phyloP scores from a whole-genome alignment of 2,888 invertebrate genomes.

The Idaea straminata region DNA sequence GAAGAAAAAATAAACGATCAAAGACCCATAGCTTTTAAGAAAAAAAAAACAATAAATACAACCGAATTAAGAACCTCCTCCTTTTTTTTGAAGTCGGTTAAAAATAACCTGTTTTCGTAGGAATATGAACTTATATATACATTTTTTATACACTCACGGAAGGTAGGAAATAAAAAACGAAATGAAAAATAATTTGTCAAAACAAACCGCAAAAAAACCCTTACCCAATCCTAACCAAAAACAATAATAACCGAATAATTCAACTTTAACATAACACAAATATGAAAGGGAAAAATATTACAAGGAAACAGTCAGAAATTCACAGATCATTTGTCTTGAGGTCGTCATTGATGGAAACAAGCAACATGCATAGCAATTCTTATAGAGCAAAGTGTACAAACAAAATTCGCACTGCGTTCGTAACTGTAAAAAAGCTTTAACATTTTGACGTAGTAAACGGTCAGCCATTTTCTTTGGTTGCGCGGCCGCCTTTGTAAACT shows the following conservation, averaged over 20 bases:
- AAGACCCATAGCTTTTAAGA: too few species aligned
- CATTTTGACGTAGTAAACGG: too few species aligned
- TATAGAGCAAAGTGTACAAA: neutral
- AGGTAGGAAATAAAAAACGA: neutral
- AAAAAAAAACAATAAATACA: too few species aligned
- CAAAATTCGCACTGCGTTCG: too few species aligned
- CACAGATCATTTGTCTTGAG: constrained; percentile 45
- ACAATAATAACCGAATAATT: constrained; percentile 23
- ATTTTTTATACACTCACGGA: neutral
- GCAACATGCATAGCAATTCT: neutral
- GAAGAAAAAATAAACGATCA: too few species aligned
- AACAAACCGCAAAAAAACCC: neutral
- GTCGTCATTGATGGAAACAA: constrained; percentile 39
- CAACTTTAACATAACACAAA: constrained; percentile 23
- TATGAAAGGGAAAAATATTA: constrained; percentile 19
- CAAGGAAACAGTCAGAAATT: constrained; percentile 30
- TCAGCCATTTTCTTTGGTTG: too few species aligned
- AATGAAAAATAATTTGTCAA: neutral
- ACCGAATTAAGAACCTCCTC: too few species aligned
- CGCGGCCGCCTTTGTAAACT: too few species aligned
- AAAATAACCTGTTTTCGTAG: too few species aligned
- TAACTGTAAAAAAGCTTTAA: too few species aligned
- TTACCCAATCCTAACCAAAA: constrained; percentile 1
- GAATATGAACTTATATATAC: too few species aligned
- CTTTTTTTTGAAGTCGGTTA: too few species aligned